Evolutionary conservation across 2,797 vertebrate genomes (phyloP), one percentile per base, ranked within the genome.

Genomic region (Pitangus sulphuratus): DNA sequence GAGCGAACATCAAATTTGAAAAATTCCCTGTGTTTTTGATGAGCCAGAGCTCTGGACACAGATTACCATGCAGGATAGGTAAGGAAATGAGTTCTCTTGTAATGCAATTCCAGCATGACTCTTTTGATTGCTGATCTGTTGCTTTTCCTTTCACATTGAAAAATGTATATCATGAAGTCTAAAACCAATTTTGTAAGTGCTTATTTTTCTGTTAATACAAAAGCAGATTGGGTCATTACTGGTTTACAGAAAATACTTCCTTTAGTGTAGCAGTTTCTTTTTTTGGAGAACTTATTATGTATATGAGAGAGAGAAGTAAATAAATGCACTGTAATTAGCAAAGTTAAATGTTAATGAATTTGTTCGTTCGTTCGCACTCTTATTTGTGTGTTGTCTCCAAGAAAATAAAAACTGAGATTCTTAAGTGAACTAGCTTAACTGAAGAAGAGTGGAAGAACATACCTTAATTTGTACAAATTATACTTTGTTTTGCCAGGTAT

Each of bases 401-500:
- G 48, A 82, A 80, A 86, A 84, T 57, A 62, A 78, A 72, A 69
- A 1, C 31, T n/a, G 45, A 66, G 54, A 19, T 78, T 89, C 16
- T 42, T 45, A 51, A 26, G 21, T 66, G 30, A 87, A 40, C 44
- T 81, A 48, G 8, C 20, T 84, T 84, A 83, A 35, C 76, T 6
- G 53, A 54, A 72, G 53, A 81, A 30, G 9, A 80, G 30, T 79
- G 64, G 31, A 87, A 79, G 12, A 84, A 14, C 1, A 0, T 51
- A 16, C 19, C 25, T 61, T 74, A 61, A 39, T 68, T 81, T 90
- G 72, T 82, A 76, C 19, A 53, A 79, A 58, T 70, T 28, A 18
- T 3, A 2, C 20, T 83, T 94, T 90, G n/a, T 78, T 93, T 92
- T 93, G 50, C 62, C 57, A 75, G 31, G 14, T 72, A 58, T 91